Percentiles rank a stretch among this genome's conserved stretches.
Conservation (phyloP, 2,797 vertebrate genomes). For the Pseudochirops corinnae region DNA sequence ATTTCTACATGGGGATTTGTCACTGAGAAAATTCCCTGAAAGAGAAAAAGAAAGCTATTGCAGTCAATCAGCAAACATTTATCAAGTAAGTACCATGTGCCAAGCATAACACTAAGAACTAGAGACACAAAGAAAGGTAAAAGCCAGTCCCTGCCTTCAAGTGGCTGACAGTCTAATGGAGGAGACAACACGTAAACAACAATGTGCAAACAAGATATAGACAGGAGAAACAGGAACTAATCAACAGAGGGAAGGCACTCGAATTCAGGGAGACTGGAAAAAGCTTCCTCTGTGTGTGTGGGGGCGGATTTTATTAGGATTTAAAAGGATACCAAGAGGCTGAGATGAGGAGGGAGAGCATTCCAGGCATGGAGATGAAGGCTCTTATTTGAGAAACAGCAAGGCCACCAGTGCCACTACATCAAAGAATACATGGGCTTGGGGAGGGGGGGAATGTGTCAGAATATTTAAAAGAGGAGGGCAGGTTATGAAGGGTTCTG, state of each 20-base stretch:
- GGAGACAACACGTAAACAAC: neutral
- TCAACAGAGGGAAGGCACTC: neutral
- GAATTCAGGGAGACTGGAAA: neutral
- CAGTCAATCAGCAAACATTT: neutral
- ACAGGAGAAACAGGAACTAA: neutral
- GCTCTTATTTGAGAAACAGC: neutral
- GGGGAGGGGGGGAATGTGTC: neutral
- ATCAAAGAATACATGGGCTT: neutral
- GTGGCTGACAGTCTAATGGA: neutral
- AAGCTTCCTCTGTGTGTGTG: neutral
- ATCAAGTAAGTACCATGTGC: neutral
- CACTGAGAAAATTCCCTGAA: constrained; percentile 95
- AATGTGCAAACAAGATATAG: neutral
- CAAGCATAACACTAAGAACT: neutral
- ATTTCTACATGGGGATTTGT: constrained; percentile 95
- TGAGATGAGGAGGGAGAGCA: neutral
- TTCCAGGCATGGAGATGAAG: neutral
- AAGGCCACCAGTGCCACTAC: neutral
- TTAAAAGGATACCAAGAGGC: neutral
- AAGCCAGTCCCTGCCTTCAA: neutral
- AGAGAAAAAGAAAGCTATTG: constrained; percentile 31
- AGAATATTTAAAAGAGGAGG: neutral
- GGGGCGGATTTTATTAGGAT: neutral
- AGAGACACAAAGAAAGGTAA: neutral
- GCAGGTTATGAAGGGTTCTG: neutral